Evolutionary conservation across 2,888 invertebrate species (phyloP).

Genomic region (Drosophila neutralis): DNA sequence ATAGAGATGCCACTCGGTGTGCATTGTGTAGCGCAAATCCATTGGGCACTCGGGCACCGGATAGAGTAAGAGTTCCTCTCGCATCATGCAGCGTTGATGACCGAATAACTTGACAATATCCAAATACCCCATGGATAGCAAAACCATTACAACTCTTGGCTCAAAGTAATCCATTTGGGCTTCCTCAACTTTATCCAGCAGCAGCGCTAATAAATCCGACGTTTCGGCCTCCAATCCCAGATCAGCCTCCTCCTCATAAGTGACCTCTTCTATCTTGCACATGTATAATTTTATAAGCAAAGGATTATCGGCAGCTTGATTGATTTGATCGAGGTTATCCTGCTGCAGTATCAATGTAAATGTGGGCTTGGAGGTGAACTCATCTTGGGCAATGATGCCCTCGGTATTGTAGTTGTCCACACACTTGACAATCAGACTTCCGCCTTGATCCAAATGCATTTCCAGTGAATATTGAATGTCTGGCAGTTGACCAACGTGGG

Average conservation of each 20-base stretch:
- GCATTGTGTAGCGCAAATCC: slow-evolving; percentile 41
- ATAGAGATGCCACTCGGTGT: slow-evolving; percentile 76
- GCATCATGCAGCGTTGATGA: slow-evolving; percentile 51
- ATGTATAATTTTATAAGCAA: slow-evolving; percentile 68
- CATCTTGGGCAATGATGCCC: slow-evolving; percentile 55
- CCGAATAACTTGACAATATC: slow-evolving; percentile 64
- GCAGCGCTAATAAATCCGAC: neutral
- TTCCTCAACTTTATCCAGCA: slow-evolving; percentile 9
- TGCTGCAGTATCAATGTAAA: slow-evolving; percentile 75
- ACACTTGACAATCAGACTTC: slow-evolving; percentile 65
- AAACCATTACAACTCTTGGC: slow-evolving; percentile 14
- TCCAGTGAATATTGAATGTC: slow-evolving; percentile 44
- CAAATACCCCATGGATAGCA: slow-evolving; percentile 56
- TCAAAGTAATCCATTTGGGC: neutral
- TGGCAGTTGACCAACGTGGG: slow-evolving; percentile 38
- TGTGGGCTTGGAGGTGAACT: slow-evolving; percentile 66
- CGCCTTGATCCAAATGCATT: slow-evolving; percentile 66
- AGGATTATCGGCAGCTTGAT: slow-evolving; percentile 71
- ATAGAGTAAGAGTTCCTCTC: slow-evolving; percentile 51
- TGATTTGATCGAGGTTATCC: slow-evolving; percentile 74
- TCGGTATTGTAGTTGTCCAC: slow-evolving; percentile 64
- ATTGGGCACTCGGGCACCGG: slow-evolving; percentile 54
- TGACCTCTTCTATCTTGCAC: slow-evolving; percentile 22
- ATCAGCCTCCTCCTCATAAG: slow-evolving; percentile 4
- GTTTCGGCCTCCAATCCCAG: slow-evolving; percentile 4